Conservation (phyloP, 2,888 invertebrate species). For the Tricholauxania praeusta region DNA sequence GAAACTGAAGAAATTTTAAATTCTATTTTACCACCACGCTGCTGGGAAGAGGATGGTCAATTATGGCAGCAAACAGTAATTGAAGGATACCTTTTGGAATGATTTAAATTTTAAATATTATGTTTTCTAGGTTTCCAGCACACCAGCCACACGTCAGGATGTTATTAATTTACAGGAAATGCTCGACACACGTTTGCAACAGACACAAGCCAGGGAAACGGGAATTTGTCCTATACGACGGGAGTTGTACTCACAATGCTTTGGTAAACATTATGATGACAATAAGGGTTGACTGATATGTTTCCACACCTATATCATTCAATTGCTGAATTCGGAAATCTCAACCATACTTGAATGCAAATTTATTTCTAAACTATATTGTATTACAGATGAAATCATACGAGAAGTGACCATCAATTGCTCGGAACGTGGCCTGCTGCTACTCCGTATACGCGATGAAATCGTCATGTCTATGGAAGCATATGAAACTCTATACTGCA, state of each 20-base stretch:
- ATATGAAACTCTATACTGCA: constrained; percentile 96
- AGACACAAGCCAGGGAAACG: constrained; percentile 94
- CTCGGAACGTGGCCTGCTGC: constrained; percentile 92
- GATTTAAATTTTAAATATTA: not conserved
- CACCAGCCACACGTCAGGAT: constrained; percentile 95
- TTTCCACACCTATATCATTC: not conserved
- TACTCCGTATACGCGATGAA: constrained; percentile 94
- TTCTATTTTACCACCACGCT: constrained; percentile 91
- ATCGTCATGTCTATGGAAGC: constrained; percentile 96
- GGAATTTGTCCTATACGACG: constrained; percentile 95
- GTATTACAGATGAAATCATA: constrained; percentile 80
- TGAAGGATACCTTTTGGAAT: not conserved
- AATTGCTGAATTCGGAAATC: too few species aligned
- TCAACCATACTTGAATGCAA: too few species aligned
- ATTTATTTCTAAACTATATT: not conserved
- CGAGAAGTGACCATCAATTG: constrained; percentile 98
- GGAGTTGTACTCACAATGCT: constrained; percentile 95
- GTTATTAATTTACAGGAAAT: constrained; percentile 97
- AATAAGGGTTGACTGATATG: not conserved
- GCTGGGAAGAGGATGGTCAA: constrained; percentile 95
- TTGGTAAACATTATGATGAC: constrained; percentile 69
- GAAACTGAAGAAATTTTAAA: constrained; percentile 95
- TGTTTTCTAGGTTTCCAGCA: constrained; percentile 83
- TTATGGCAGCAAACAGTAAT: constrained; percentile 86
- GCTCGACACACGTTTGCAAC: constrained; percentile 89